Conservation (phyloP, 2,888 invertebrate species). For the Drosophila formosana region DNA sequence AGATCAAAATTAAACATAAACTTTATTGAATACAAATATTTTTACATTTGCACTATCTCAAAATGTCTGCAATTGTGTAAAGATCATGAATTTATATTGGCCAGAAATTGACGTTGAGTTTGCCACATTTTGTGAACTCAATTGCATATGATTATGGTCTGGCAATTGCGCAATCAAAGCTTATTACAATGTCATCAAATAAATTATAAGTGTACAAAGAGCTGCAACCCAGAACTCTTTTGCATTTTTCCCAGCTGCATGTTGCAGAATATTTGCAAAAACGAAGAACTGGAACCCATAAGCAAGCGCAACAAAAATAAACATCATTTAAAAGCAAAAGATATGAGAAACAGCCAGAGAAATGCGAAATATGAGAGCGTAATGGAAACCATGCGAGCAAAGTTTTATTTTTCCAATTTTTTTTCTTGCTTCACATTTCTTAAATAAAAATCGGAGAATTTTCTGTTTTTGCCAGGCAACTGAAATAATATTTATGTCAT, state of each 20-base stretch:
- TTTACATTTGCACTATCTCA: too few species aligned
- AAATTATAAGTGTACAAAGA: constrained; percentile 18
- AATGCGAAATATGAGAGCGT: constrained; percentile 26
- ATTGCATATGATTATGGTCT: constrained; percentile 6
- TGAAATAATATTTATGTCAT: constrained; percentile 61
- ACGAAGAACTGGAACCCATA: constrained; percentile 2
- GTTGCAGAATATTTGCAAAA: constrained; percentile 13
- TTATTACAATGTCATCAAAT: constrained; percentile 28
- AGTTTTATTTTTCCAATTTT: constrained; percentile 1
- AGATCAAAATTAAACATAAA: neutral
- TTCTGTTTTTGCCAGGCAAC: constrained; percentile 30
- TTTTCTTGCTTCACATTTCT: constrained; percentile 1
- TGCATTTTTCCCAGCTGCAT: constrained; percentile 19
- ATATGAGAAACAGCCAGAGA: constrained; percentile 8
- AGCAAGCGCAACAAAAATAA: constrained; percentile 31
- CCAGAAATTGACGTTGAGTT: neutral
- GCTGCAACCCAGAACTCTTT: constrained; percentile 9
- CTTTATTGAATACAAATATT: too few species aligned
- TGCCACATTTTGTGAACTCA: neutral
- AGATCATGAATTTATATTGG: neutral
- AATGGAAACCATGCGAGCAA: constrained; percentile 25
- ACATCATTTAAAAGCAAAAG: constrained; percentile 39
- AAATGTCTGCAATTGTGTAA: neutral
- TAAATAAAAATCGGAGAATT: constrained; percentile 25
- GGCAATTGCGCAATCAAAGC: constrained; percentile 20